Evolutionary conservation across 1,140 invertebrate species (phyloP).

Genomic region (Holotrichia oblita): DNA sequence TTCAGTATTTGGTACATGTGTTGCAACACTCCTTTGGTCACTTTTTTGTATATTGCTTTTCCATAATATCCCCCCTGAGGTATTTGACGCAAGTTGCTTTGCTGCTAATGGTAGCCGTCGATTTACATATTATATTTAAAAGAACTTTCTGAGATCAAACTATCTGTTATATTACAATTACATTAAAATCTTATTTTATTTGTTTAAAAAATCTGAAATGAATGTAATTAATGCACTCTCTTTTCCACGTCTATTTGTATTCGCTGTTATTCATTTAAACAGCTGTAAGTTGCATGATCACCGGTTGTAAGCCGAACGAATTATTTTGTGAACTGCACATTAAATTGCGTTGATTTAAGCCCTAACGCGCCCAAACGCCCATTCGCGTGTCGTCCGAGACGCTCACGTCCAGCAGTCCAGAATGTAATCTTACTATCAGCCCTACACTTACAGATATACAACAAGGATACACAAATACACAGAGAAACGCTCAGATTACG

Average conservation of each 20-base stretch:
- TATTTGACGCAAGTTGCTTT: too few relatives aligned
- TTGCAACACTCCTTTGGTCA: too few relatives aligned
- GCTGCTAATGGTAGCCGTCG: too few relatives aligned
- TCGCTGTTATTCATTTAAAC: neutral
- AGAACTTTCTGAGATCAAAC: too few relatives aligned
- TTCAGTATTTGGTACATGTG: too few relatives aligned
- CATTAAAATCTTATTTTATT: too few relatives aligned
- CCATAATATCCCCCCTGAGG: too few relatives aligned
- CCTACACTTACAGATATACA: neutral
- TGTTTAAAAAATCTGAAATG: too few relatives aligned
- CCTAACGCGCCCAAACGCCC: neutral
- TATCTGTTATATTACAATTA: too few relatives aligned
- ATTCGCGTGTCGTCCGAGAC: conserved; percentile 21
- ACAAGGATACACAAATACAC: neutral
- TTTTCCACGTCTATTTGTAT: neutral
- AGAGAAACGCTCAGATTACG: conserved; percentile 11
- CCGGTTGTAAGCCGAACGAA: neutral
- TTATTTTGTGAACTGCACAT: conserved; percentile 21
- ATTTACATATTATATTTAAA: too few relatives aligned
- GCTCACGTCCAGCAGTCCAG: conserved; percentile 1
- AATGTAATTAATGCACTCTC: neutral
- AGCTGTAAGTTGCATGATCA: neutral
- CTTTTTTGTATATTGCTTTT: too few relatives aligned
- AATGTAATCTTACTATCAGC: conserved; percentile 6
- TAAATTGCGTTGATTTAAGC: conserved; percentile 28